A percentile compares a stretch with the other conserved stretches of the same genome.
Evolutionary conservation across 2,797 vertebrate species (phyloP).

Genomic region (Sebastes wilsoni): DNA sequence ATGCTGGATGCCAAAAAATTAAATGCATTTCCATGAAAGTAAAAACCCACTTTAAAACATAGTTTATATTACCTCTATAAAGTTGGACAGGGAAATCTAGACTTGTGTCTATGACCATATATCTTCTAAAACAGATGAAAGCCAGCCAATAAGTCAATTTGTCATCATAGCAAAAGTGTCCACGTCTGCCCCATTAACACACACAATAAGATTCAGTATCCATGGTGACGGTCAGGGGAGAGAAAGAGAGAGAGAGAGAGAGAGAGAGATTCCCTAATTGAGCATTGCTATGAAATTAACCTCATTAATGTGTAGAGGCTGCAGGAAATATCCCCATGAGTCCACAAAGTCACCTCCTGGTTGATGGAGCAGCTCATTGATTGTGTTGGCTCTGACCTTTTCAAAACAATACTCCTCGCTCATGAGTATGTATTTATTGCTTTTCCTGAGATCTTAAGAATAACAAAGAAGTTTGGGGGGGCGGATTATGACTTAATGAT

Average conservation of each 20-base stretch:
- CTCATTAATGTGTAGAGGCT: conserved; percentile 57
- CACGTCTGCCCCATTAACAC: conserved; percentile 53
- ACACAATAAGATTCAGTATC: conserved; percentile 60
- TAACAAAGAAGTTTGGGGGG: conserved; percentile 22
- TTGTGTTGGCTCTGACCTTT: conserved; percentile 46
- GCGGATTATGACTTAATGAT: conserved; percentile 56
- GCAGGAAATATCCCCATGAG: conserved; percentile 49
- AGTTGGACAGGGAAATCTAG: conserved; percentile 41
- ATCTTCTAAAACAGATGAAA: conserved; percentile 53
- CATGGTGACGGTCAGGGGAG: conserved; percentile 50
- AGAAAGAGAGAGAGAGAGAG: neutral
- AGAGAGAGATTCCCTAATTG: conserved; percentile 39
- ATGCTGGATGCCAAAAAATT: conserved; percentile 42
- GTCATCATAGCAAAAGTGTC: conserved; percentile 65
- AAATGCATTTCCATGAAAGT: conserved; percentile 61
- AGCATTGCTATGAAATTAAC: conserved; percentile 62
- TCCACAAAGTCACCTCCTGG: conserved; percentile 51
- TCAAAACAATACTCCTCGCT: conserved; percentile 23
- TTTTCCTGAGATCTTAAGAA: conserved; percentile 26
- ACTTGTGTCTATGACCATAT: conserved; percentile 26
- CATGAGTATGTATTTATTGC: conserved; percentile 20
- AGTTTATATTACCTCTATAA: conserved; percentile 50
- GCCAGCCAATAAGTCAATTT: conserved; percentile 59
- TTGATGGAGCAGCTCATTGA: conserved; percentile 58
- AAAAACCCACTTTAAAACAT: conserved; percentile 54